Evolutionary conservation across 1,140 invertebrate genomes (phyloP), one percentile per base, ranked within the genome.

Genomic region (Drosophila murphyi): DNA sequence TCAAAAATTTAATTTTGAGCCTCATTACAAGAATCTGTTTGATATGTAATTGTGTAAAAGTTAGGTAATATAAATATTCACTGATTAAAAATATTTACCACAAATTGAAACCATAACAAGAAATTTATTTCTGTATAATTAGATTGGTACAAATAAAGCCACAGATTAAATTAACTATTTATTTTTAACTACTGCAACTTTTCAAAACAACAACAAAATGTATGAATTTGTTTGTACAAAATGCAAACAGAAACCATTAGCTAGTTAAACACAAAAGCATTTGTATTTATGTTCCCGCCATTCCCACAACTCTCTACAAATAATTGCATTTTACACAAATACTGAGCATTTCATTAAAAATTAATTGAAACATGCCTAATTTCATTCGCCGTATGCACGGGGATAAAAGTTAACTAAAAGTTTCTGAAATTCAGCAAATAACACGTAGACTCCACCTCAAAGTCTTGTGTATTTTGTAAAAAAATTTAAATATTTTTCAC

Each of bases 401-500:
- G 52, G 12, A 57, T 48, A 52, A 55, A 51, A 67, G 59, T 62
- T 45, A 65, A 43, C 69, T 8, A 56, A 63, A 67, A 64, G 52
- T 69, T 45, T 57, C 41, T 7, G 3, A 59, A 61, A 85, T 80
- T 75, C 57, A 67, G 59, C 68, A 68, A 80, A 80, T 60, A 69
- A 70, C 81, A 85, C 81, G 81, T 85, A 85, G 50, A 39, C 8
- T 3, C 28, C 39, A 7, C 41, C 34, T 10, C 48, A 2, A 7
- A 34, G 8, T 32, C 20, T 34, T 57, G 51, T 62, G 52, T 57
- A 47, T 76, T 61, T 20, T 20, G 20, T 20, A 20, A 20, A 20
- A 20, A 20, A 20, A 80, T 80, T 75, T 65, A 82, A 83, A 82
- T 83, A 69, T 76, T 83, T 72, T 83, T 34, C 64, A 69, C 62